These are phyloP conservation scores for Blennius ocellaris DNA, from an alignment of 2,113 vertebrate species.

Conservation along the genomic window DNA sequence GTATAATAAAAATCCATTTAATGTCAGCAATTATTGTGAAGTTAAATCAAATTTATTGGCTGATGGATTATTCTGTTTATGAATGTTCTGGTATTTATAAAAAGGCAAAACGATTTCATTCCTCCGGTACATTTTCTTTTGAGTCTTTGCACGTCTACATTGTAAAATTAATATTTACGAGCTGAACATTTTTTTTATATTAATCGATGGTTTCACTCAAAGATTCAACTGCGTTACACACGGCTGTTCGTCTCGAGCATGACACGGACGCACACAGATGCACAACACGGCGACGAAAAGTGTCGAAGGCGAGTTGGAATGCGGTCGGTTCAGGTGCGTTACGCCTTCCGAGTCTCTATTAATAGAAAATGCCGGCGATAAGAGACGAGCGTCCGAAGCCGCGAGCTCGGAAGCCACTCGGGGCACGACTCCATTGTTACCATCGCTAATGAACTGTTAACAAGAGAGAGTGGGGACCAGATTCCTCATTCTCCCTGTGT, in stretches of 20 bases:
- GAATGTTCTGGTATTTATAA: background rate
- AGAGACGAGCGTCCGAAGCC: conserved; percentile 18
- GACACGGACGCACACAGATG: no score
- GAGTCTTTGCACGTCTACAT: background rate
- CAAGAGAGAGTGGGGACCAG: conserved; percentile 27
- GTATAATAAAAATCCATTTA: no score
- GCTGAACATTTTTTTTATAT: background rate
- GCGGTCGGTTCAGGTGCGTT: conserved; percentile 67
- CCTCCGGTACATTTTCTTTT: background rate
- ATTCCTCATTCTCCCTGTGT: conserved; percentile 33
- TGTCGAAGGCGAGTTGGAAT: conserved; percentile 53
- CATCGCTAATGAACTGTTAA: conserved; percentile 61
- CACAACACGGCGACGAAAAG: no score
- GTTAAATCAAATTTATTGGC: background rate
- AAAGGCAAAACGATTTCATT: background rate
- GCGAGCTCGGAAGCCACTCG: conserved; percentile 19
- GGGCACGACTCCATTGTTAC: conserved; percentile 41
- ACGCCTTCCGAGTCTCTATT: conserved; percentile 56
- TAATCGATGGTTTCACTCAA: background rate
- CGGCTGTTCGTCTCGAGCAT: no score
- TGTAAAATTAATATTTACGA: background rate
- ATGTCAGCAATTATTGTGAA: background rate
- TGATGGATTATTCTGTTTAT: background rate
- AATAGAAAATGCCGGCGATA: conserved; percentile 36
- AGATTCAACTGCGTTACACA: no score